Base-by-base conservation (phyloP, 2,113 vertebrate species). In the Saguinus imperator region DNA sequence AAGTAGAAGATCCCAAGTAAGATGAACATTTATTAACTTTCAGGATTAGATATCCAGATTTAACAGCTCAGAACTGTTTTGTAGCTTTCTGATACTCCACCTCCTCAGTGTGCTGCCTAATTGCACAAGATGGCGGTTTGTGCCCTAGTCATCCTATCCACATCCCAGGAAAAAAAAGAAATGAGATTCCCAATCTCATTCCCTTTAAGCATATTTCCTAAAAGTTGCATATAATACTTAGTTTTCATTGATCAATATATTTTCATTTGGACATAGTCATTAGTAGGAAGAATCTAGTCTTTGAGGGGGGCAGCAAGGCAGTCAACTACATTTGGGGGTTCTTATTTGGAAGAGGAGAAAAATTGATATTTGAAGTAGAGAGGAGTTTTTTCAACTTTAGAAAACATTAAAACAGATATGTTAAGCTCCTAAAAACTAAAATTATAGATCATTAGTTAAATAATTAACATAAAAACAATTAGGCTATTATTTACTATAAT, bases 351-450 rank as follows among this genome's bases (percentile, higher is more conserved):
- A 85, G 32, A 80, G 8, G 11, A 79, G 8, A 17, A 88, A 4
- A 85, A 85, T 23, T 43, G 3, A 57, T 83, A 91, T 40, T 94
- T 89, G 43, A 3, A 75, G 11, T 11, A 20, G 25, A 81, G 6
- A 79, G 3, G 55, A n/a, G n/a, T 87, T 64, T 58, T 68, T 87
- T 97, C 96, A 18, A 92, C 0, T 94, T 97, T 81, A 91, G 58
- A 72, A 96, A 68, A 35, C 79, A 20, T 18, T 64, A 43, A 97
- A 95, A 40, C 10, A 75, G 35, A 64, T 43, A 2, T 1, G 29
- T 18, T 73, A 83, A 3, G 6, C 45, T 90, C 58, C 50, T 70
- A 61, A 14, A 70, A 87, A 77, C 35, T 3, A 61, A 58, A 64
- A 72, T 5, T 58, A 37, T 79, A 89, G n/a, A 66, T 72, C 27